Evolutionary conservation across 1,140 invertebrate species (phyloP), one percentile per base, ranked within the genome.

Genomic region (Asbolus verrucosus): DNA sequence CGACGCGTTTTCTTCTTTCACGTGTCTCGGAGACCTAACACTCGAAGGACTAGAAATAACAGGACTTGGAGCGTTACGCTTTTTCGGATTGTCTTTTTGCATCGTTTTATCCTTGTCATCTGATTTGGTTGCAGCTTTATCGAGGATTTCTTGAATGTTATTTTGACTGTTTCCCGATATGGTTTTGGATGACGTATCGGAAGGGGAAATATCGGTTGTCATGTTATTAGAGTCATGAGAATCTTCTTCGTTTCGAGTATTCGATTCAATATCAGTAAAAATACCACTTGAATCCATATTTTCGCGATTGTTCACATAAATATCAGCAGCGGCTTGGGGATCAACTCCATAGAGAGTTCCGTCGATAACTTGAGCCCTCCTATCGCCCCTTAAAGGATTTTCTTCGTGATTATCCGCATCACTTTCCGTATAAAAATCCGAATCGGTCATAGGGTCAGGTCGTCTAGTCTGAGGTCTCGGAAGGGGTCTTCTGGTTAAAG

Each of bases 211-310:
- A 27, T 83, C 80, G 1, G 72, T 75, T 4, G 65, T 77, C 8
- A 75, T 73, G 4, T 76, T 80, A 21, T 68, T 73, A 14, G 73
- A 73, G 31, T 77, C 33, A 3, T 11, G 33, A 36, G 33, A 11
- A 36, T 36, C 75, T 6, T 78, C 78, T 14, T 80, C 78, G 27
- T 74, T 73, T 59, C 78, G 69, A 8, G 67, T 65, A 15, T 77
- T 79, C 4, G 84, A 91, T 76, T 94, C 92, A 59, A 93, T 87
- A 78, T 94, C 92, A 0, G 92, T 94, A 73, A 92, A 94, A 11
- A 94, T 89, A 0, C 92, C 92, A 74, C 92, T 93, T 0, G 92
- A 94, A 77, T 94, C 92, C 92, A 94, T 94, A 76, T 88, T 88
- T 73, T 89, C 88, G 81, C 75, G 74, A 85, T 85, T 75, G 82